These are phyloP conservation scores for Drosophila willistoni DNA, from an alignment of 1,140 invertebrate genomes.

Conservation along the genomic window DNA sequence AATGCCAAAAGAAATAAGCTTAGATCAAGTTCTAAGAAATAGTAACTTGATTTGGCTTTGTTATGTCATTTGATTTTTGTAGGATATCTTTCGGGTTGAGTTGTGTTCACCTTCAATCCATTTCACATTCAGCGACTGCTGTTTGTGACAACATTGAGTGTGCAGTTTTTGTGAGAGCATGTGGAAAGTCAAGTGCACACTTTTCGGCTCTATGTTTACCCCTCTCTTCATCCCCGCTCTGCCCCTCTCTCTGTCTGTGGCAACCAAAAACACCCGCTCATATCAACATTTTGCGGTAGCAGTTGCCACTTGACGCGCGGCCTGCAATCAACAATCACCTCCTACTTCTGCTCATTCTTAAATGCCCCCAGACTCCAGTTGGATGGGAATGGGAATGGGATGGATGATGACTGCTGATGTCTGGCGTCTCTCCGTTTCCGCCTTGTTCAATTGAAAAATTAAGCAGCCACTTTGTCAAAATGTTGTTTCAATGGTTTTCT, in stretches of 20 bases:
- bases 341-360: neutral
- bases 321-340: slow-evolving; percentile 41
- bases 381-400: neutral
- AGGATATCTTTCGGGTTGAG: slow-evolving; percentile 19
- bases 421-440: slow-evolving; percentile 15
- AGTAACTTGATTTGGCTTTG: no score
- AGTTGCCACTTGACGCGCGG: slow-evolving; percentile 64
- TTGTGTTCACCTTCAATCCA: slow-evolving; percentile 4
- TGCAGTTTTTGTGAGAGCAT: slow-evolving; percentile 62
- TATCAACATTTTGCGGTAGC: slow-evolving; percentile 65
- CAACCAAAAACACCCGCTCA: slow-evolving; percentile 38
- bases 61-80: neutral
- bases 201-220: slow-evolving; percentile 22
- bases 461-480: slow-evolving; percentile 80
- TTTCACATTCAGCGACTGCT: slow-evolving; percentile 44
- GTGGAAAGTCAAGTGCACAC: slow-evolving; percentile 73
- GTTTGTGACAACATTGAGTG: slow-evolving; percentile 71
- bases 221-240: slow-evolving; percentile 10
- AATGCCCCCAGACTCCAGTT: neutral
- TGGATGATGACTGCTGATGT: slow-evolving; percentile 5
- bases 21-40: no score
- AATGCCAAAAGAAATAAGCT: no score
- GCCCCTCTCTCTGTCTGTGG: neutral
- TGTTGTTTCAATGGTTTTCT: slow-evolving; percentile 64
- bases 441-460: slow-evolving; percentile 74